A percentile compares a stretch with the other conserved stretches of the same genome.
These are phyloP conservation scores for Kryptopterus vitreolus DNA, from an alignment of 2,797 vertebrate genomes.

Conservation along the genomic window DNA sequence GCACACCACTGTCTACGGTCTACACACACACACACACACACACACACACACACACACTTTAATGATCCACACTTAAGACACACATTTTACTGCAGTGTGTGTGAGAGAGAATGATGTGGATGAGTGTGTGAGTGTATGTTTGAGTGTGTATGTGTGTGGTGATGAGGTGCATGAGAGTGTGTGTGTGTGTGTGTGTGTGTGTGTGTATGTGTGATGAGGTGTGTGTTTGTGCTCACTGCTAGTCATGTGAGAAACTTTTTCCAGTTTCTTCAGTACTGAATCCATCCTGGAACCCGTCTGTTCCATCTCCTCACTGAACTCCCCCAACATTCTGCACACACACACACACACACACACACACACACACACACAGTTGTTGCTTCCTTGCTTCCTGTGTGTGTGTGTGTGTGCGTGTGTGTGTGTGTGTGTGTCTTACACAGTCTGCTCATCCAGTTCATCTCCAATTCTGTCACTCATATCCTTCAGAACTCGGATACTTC, in stretches of 20 bases:
- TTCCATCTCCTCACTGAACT: constrained; percentile 83
- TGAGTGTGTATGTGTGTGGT: not conserved
- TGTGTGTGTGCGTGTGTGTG: not conserved
- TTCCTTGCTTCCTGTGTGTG: not conserved
- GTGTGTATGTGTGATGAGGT: not conserved
- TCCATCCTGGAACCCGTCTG: constrained; percentile 82
- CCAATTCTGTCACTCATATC: constrained; percentile 82
- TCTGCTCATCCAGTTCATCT: constrained; percentile 83
- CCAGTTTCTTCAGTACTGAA: constrained; percentile 80
- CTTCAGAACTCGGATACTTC: constrained; percentile 83
- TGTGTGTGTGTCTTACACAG: constrained; percentile 70
- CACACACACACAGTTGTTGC: not conserved
- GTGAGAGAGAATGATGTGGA: too few relatives aligned
- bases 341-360: not conserved
- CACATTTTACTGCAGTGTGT: too few relatives aligned
- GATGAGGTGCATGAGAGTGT: not conserved
- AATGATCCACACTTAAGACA: not conserved
- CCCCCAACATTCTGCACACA: constrained; percentile 73
- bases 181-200: not conserved
- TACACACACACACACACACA: constrained; percentile 54
- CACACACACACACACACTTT: not conserved
- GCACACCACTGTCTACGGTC: constrained; percentile 83
- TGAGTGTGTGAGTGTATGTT: not conserved
- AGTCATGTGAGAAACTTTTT: constrained; percentile 86
- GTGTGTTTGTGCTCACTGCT: constrained; percentile 68